Evolutionary conservation across 2,797 vertebrate species (phyloP).

Genomic region (Hafferia zeledoni): DNA sequence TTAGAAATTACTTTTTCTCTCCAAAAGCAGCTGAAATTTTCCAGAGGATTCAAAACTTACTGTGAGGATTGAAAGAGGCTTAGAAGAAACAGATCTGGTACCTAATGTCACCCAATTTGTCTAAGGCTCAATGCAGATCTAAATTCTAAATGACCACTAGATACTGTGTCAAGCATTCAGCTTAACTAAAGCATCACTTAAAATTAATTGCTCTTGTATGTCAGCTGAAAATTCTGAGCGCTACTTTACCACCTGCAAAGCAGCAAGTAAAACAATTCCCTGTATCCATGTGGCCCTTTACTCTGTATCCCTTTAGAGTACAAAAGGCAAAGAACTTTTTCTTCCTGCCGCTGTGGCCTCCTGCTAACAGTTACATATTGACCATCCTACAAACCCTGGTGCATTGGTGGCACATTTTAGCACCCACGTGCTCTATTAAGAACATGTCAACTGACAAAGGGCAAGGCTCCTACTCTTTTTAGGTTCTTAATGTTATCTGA

Average conservation of each 20-base stretch:
- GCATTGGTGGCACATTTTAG: rapidly evolving
- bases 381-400: neutral
- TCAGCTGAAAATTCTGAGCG: neutral
- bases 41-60: neutral
- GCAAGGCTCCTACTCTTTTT: neutral
- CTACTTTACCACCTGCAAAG: neutral
- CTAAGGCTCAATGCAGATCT: neutral
- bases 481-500: neutral
- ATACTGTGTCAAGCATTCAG: neutral
- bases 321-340: neutral
- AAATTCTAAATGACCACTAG: neutral
- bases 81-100: neutral
- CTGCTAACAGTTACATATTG: neutral
- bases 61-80: neutral
- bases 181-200: neutral
- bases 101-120: neutral
- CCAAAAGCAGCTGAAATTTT: neutral
- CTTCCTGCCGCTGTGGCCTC: neutral
- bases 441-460: neutral
- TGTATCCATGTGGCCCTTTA: rapidly evolving
- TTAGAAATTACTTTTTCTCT: neutral
- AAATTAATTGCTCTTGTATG: neutral
- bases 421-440: rapidly evolving
- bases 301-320: neutral
- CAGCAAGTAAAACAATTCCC: neutral